A percentile compares a stretch with the other conserved stretches of the same genome.
Conservation (phyloP, 2,113 vertebrate genomes). For the Rhea pennata region DNA sequence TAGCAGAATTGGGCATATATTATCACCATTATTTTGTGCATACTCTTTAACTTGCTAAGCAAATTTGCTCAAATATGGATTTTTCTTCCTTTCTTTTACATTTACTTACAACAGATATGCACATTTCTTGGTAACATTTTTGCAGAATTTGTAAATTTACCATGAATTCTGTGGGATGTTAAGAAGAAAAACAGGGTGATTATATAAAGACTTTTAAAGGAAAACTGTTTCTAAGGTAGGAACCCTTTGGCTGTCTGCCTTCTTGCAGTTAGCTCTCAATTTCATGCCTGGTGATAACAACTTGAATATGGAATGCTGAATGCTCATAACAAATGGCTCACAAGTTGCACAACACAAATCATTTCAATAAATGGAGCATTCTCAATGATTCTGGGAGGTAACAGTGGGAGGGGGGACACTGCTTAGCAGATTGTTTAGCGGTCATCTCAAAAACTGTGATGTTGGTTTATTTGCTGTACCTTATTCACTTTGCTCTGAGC, state of each 20-base stretch:
- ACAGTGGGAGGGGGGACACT: not conserved
- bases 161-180: not conserved
- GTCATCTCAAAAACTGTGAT: not conserved
- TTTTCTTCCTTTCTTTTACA: not conserved
- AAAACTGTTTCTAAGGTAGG: not conserved
- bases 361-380: not conserved
- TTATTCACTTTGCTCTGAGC: not conserved
- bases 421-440: not conserved
- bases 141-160: not conserved
- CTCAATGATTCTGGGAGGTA: not conserved
- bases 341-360: not conserved
- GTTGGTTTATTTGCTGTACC: not conserved
- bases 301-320: not conserved
- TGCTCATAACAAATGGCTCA: not conserved
- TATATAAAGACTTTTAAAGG: not conserved
- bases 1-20: not conserved
- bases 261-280: not conserved
- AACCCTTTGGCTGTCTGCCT: not conserved
- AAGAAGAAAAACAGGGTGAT: not conserved
- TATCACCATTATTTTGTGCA: not conserved
- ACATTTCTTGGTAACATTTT: not conserved
- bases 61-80: not conserved
- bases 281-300: not conserved
- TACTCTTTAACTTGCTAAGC: not conserved
- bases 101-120: not conserved